Evolutionary conservation across 1,140 invertebrate genomes (phyloP).

Genomic region (Papilio helenus): DNA sequence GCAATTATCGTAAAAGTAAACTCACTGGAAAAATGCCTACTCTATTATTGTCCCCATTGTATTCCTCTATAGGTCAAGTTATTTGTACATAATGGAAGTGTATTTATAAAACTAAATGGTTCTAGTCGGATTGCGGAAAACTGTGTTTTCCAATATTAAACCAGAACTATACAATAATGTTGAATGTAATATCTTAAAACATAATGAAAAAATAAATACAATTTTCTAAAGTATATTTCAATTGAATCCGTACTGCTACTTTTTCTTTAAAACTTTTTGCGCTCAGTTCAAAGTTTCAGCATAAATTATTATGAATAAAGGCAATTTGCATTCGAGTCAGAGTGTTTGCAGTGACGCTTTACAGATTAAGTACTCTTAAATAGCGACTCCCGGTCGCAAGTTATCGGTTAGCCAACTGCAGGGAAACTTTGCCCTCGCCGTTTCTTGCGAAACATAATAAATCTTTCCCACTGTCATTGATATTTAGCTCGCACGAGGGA

Average conservation of each 20-base stretch:
- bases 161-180: background rate
- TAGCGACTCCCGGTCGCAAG: conserved; percentile 60
- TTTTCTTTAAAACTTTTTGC: conserved; percentile 10
- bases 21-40: conserved; percentile 59
- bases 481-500: conserved; percentile 65
- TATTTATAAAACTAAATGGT: conserved; percentile 15
- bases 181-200: too few relatives aligned
- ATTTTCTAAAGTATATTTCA: conserved; percentile 4
- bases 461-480: conserved; percentile 76
- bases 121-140: background rate
- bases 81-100: conserved; percentile 14
- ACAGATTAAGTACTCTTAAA: conserved; percentile 73
- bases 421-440: conserved; percentile 62
- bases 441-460: conserved; percentile 75
- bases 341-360: conserved; percentile 62
- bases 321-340: conserved; percentile 57
- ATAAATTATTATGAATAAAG: conserved; percentile 56
- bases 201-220: background rate
- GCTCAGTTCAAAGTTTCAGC: conserved; percentile 43
- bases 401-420: conserved; percentile 72
- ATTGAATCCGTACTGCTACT: background rate
- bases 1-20: conserved; percentile 73
- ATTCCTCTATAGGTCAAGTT: conserved; percentile 57
- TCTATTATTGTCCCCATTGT: conserved; percentile 64
- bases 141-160: background rate